Percentiles rank a stretch among this genome's conserved stretches.
Evolutionary conservation across 2,888 invertebrate species (phyloP).

Genomic region (Lochmaea crataegi): DNA sequence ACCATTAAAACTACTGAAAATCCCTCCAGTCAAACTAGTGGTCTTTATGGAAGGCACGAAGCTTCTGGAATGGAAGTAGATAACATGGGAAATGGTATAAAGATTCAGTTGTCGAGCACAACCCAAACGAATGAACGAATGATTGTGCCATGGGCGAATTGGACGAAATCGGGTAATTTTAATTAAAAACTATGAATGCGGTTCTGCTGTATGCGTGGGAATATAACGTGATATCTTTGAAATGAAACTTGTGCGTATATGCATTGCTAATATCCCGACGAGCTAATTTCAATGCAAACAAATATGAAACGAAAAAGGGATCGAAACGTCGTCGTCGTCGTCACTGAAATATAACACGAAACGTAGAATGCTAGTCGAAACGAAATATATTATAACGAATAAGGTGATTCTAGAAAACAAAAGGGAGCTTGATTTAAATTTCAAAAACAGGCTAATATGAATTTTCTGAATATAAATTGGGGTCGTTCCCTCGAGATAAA

Average conservation of each 20-base stretch:
- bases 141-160: too few species aligned
- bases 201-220: neutral
- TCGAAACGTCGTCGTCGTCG: neutral
- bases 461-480: constrained; percentile 36
- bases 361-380: neutral
- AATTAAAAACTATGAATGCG: neutral
- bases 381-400: constrained; percentile 21
- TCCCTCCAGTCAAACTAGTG: too few species aligned
- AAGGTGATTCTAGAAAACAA: constrained; percentile 22
- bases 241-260: neutral
- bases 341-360: constrained; percentile 3
- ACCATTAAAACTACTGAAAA: too few species aligned
- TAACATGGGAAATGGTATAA: too few species aligned
- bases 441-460: constrained; percentile 34
- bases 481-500: constrained; percentile 22
- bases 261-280: constrained; percentile 1
- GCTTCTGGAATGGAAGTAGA: too few species aligned
- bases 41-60: too few species aligned
- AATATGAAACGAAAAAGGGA: neutral
- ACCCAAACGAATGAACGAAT: too few species aligned
- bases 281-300: constrained; percentile 17
- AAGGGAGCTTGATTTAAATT: constrained; percentile 32
- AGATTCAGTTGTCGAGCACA: too few species aligned
- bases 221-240: neutral
- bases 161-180: too few species aligned